phyloP scores from a whole-genome alignment of 2,113 vertebrate species.

The Myotis brandtii region DNA sequence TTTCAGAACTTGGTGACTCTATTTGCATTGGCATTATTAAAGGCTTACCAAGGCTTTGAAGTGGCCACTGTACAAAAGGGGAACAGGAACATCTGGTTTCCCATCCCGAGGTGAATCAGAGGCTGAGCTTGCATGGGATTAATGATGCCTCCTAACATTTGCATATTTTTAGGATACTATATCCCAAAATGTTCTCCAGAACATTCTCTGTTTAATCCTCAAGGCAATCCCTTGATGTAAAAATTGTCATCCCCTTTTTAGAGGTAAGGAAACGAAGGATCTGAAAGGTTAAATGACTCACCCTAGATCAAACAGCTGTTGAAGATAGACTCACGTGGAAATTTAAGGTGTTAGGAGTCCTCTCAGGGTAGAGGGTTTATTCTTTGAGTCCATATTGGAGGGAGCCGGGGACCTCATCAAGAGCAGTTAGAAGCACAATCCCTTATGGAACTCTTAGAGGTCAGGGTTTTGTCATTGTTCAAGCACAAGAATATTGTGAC shows the following conservation, averaged over 20 bases:
- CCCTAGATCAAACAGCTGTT: neutral
- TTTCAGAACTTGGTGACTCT: neutral
- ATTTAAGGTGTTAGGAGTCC: neutral
- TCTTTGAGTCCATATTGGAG: neutral
- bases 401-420: neutral
- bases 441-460: neutral
- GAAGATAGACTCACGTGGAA: neutral
- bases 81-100: constrained; percentile 49
- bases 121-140: neutral
- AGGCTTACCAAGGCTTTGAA: constrained; percentile 7
- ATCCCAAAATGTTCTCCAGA: constrained; percentile 5
- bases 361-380: neutral
- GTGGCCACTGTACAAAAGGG: neutral
- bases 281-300: constrained; percentile 2
- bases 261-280: constrained; percentile 4
- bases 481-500: neutral
- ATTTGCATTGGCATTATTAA: neutral
- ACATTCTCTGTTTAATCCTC: constrained; percentile 33
- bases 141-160: neutral
- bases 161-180: neutral
- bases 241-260: constrained; percentile 7
- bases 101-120: constrained; percentile 22
- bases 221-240: constrained; percentile 22
- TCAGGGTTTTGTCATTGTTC: neutral
- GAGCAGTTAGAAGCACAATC: neutral